Evolutionary conservation across 2,888 invertebrate species (phyloP), one percentile per base, ranked within the genome.

Genomic region (Oligia strigilis): DNA sequence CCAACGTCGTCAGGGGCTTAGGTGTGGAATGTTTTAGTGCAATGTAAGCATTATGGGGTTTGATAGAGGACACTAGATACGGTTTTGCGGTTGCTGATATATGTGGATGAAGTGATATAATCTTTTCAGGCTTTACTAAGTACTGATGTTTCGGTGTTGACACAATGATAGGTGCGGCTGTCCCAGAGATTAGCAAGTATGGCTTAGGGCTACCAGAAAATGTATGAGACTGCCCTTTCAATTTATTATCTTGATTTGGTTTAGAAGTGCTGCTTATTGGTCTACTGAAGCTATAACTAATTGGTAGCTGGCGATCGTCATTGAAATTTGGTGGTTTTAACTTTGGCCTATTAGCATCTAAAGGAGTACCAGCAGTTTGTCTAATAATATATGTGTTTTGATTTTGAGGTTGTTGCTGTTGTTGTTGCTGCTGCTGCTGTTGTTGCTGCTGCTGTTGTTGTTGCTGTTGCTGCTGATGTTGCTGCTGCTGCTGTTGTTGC

Each of bases 281-380:
- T 75, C 91, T 92, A 75, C 90, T 94, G 87, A 97, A 97, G 88
- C 93, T 97, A 83, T 95, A 95, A 75, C 90, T 96, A 65, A 97
- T 92, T n/a, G 97, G 96, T 83, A 97, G 89, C 83, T 95, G 94
- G 55, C 96, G 94, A 79, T 97, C 96, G 80, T 97, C 97, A 77
- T 95, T 95, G 82, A 97, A 97, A 88, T 97, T 96, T 70, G 97
- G 97, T 46, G 96, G 96, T 78, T 95, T 94, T 4, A 96, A 86
- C 82, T 94, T 96, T 55, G 95, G 94, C 83, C 91, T 92, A 29
- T 93, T 84, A 49, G 91, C 89, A 80, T 94, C 94, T 72, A 94
- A 74, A 43, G 92, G 89, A 77, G 84, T 88, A 40, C 91, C 92
- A 81, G 92, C 89, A 81, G 89, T 93, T 87, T 93, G 91, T 81